Evolutionary conservation across 2,113 vertebrate genomes (phyloP).

Genomic region (Microcebus jonahi): DNA sequence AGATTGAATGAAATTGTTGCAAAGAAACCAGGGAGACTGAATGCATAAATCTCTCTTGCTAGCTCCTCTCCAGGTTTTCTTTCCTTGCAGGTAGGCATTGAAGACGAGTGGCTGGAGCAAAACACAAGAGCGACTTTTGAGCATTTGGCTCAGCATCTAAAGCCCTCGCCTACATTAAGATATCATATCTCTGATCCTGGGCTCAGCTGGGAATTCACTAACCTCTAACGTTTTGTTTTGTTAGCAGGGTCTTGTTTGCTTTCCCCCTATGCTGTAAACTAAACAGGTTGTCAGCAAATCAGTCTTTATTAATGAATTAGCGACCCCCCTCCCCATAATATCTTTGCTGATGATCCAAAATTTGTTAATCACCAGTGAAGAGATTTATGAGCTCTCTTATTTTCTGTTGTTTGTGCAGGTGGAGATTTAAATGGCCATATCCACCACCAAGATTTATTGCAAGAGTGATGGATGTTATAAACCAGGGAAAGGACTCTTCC

Average conservation of each 20-base stretch:
- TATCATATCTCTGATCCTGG: slow-evolving; percentile 78
- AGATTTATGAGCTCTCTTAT: slow-evolving; percentile 88
- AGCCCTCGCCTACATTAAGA: slow-evolving; percentile 78
- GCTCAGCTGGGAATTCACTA: slow-evolving; percentile 82
- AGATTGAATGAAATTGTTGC: not conserved
- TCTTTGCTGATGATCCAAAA: slow-evolving; percentile 77
- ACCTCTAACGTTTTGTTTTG: slow-evolving; percentile 79
- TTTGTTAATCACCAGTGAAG: slow-evolving; percentile 82
- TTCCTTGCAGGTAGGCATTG: not conserved
- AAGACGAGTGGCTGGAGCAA: slow-evolving; percentile 56
- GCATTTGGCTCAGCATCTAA: slow-evolving; percentile 70
- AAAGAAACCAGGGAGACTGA: not conserved
- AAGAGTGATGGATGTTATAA: slow-evolving; percentile 86
- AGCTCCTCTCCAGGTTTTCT: slow-evolving; percentile 43
- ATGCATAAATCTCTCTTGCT: not conserved
- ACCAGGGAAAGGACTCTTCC: slow-evolving; percentile 80
- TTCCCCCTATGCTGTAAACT: slow-evolving; percentile 83
- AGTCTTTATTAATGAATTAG: slow-evolving; percentile 82
- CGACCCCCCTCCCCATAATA: slow-evolving; percentile 58
- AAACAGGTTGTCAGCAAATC: slow-evolving; percentile 85
- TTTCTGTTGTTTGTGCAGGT: slow-evolving; percentile 91
- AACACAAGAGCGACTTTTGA: slow-evolving; percentile 56
- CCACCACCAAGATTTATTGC: slow-evolving; percentile 87
- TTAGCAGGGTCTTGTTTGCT: slow-evolving; percentile 83
- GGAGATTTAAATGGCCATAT: slow-evolving; percentile 87